These are phyloP conservation scores for Xerus rutilus DNA, from an alignment of 2,797 vertebrate species.

Conservation along the genomic window DNA sequence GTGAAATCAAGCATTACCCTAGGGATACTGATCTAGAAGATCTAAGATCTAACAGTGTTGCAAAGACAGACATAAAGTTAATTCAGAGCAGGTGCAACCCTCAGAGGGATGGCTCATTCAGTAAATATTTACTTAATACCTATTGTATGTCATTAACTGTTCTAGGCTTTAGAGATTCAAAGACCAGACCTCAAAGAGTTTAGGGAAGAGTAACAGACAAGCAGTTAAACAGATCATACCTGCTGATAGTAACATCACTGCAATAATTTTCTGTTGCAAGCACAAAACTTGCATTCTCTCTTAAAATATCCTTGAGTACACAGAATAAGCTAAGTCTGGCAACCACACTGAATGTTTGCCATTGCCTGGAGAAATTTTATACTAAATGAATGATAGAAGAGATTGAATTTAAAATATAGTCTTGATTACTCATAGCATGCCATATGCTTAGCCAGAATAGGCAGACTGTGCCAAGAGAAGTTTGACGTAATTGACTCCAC, in stretches of 20 bases:
- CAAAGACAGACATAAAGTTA: conserved; percentile 68
- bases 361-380: conserved; percentile 39
- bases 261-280: not conserved
- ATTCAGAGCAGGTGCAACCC: conserved; percentile 27
- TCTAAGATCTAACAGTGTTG: conserved; percentile 43
- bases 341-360: not conserved
- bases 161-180: conserved; percentile 54
- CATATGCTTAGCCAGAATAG: conserved; percentile 18
- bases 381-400: conserved; percentile 52
- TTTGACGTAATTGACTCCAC: not conserved
- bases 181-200: conserved; percentile 43
- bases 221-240: conserved; percentile 24
- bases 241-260: not conserved
- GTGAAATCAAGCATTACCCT: conserved; percentile 61
- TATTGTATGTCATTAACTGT: conserved; percentile 54
- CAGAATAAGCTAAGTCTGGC: conserved; percentile 17
- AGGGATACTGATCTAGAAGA: conserved; percentile 51
- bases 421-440: conserved; percentile 49
- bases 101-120: conserved; percentile 33
- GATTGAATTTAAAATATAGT: conserved; percentile 41
- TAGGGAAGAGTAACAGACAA: not conserved
- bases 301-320: conserved; percentile 65
- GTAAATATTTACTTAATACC: conserved; percentile 69
- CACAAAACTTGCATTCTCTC: not conserved
- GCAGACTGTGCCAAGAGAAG: not conserved